Base-by-base conservation (phyloP, 2,888 invertebrate genomes). In the Troides oblongomaculatus region DNA sequence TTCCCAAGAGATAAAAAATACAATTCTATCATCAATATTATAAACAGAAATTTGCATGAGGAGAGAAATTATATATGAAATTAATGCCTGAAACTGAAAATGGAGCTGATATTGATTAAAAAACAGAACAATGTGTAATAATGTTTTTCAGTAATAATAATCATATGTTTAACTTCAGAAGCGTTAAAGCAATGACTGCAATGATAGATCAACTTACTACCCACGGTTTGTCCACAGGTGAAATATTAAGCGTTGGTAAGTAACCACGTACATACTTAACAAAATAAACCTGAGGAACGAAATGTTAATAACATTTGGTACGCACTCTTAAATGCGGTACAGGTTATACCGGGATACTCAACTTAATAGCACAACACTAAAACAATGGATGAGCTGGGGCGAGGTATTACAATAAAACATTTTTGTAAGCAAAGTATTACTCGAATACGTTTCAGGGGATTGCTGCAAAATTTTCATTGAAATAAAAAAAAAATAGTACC, bases 381-480 rank as follows among this genome's bases (percentile, higher is more conserved):
- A 70, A 70, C 70, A 70, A 70, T 66, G 56, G 70, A 17, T 46
- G 62, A 60, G 62, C 66, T 8, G 36, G 46, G 14, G 62, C 58
- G 58, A 50, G n/a, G 69, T 58, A 58, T 66, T 66, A 62, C 30
- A 70, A 70, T 70, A 70, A 66, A 70, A 70, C 66, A 63, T 70
- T 66, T 70, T 66, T 61, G 66, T 66, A 70, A 63, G 62, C 66
- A 64, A 30, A 61, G 59, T 63, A 66, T 62, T 66, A 63, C 62
- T 62, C 59, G 63, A 53, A 64, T 70, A 63, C 62, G 58, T 69
- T 64, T 64, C 53, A 64, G 46, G 57, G 58, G 62, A 66, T 66
- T 58, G 69, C 69, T 58, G 65, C 57, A 58, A 69, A 62, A 65
- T 56, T 65, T 62, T 72, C 71, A 78, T 74, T 77, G 76, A 68